Conservation (phyloP, 2,888 invertebrate genomes). For the Linnaemya tessellans region DNA sequence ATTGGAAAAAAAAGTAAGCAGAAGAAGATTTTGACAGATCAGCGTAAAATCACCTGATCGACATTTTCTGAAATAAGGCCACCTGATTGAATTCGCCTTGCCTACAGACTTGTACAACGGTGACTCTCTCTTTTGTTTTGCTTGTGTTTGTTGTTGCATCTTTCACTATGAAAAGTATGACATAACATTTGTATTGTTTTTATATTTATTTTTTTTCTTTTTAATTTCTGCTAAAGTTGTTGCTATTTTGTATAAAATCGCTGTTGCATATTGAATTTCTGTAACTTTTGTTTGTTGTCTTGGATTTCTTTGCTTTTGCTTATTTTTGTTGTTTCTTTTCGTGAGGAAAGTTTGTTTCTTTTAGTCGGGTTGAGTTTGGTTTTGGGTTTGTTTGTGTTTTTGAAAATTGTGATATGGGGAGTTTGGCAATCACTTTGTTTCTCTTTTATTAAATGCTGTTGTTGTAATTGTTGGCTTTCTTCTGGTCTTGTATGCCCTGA, state of each 20-base stretch:
- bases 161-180: slow-evolving; percentile 65
- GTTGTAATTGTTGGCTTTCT: slow-evolving; percentile 46
- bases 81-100: too few relatives aligned
- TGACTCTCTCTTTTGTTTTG: slow-evolving; percentile 50
- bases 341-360: slow-evolving; percentile 68
- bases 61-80: too few relatives aligned
- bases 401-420: slow-evolving; percentile 56
- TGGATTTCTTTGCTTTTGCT: slow-evolving; percentile 33
- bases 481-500: slow-evolving; percentile 54
- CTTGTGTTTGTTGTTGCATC: slow-evolving; percentile 29
- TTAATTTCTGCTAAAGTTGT: slow-evolving; percentile 20
- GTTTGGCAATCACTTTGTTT: slow-evolving; percentile 69
- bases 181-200: slow-evolving; percentile 62
- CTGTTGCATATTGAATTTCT: slow-evolving; percentile 33
- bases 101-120: not conserved
- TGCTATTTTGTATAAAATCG: slow-evolving; percentile 32
- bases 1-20: too few relatives aligned
- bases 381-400: slow-evolving; percentile 49
- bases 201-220: slow-evolving; percentile 40
- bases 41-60: too few relatives aligned
- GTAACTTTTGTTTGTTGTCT: slow-evolving; percentile 10
- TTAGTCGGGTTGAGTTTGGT: slow-evolving; percentile 29
- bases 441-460: slow-evolving; percentile 30
- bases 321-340: slow-evolving; percentile 32
- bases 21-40: too few relatives aligned